Evolutionary conservation across 2,888 invertebrate species (phyloP), one percentile per base, ranked within the genome.

Genomic region (Hofmannophila pseudospretella): DNA sequence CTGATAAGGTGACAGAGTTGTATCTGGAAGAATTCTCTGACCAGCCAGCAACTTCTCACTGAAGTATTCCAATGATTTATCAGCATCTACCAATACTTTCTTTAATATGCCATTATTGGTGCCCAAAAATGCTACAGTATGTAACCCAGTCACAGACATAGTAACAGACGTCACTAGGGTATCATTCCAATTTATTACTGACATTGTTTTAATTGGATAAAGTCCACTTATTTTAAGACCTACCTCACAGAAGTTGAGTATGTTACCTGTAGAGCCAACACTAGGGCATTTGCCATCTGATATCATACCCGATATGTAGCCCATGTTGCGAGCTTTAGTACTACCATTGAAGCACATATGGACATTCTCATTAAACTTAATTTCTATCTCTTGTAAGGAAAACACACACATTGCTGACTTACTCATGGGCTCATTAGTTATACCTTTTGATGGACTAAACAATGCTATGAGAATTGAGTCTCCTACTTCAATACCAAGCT

Each of bases 341-440:
- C 94, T 95, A 20, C 98, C 98, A 77, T 97, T 96, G 72, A 98
- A 98, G 81, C 99, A 99, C 92, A 96, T 94, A 72, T 97, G 97
- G 57, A 98, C 97, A 84, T 98, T 99, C 76, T 97, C 95, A 67
- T 95, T 96, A 77, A 99, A 99, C 73, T 95, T 95, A 51, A 93
- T 92, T 71, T 97, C 96, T 57, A 98, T 95, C 49, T 96, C 94
- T 58, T 94, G 91, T 47, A 99, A 87, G 41, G 97, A 95, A 80
- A 94, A 99, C 31, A 97, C 91, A 84, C 99, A 99, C 57, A 99
- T 88, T 0, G 97, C 98, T 1, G 98, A 97, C 49, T 93, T 92
- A 16, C 91, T 72, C 62, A 92, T 90, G 1, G 96, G 94, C 57
- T 95, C 94, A 81, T 94, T 94, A 39, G 93, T 91, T 55, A 97